Base-by-base conservation (phyloP, 1,140 invertebrate species). In the Berghia stephanieae region DNA sequence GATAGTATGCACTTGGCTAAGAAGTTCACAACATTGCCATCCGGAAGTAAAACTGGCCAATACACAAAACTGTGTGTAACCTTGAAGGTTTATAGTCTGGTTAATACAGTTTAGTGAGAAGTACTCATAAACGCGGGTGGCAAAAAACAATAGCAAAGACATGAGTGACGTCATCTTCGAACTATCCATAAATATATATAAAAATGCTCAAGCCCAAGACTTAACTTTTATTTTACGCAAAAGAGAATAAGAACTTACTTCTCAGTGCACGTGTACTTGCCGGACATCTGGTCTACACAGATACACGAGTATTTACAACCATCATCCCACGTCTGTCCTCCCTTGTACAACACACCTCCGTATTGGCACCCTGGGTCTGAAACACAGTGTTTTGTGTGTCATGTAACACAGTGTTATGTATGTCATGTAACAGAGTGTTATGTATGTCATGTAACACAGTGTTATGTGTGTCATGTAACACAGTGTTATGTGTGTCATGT, bases 311-410 rank as follows among this genome's bases (percentile, higher is more conserved):
- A 76, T 5, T 74, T 52, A 63, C 82, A 84, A 8, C 81, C 83
- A 66, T 80, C 81, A 27, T 80, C 70, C 83, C 83, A 84, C 2
- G 77, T 77, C 73, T 83, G 76, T 16, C 81, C 83, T 71, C 83
- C 80, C 4, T 55, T 72, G 73, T 82, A 83, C 16, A 69, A 40
- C 43, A 69, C 71, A 31, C 80, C 75, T 16, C 77, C 78, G 73
- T 84, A 84, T 34, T 44, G 57, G 44, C 82, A 83, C 24, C 73
- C 69, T 4, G n/a, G n/a, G n/a, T n/a, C 13, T 42, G 40, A 24
- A 42, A 69, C 40, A 52, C 49, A 52, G 1, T n/a, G n/a, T n/a
- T n/a, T n/a, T n/a, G n/a, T n/a, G n/a, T n/a, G n/a, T n/a, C n/a
- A n/a, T n/a, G n/a, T n/a, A n/a, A n/a, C n/a, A n/a, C n/a, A n/a